Conservation (phyloP, 2,113 vertebrate genomes). For the Tetrao urogallus region DNA sequence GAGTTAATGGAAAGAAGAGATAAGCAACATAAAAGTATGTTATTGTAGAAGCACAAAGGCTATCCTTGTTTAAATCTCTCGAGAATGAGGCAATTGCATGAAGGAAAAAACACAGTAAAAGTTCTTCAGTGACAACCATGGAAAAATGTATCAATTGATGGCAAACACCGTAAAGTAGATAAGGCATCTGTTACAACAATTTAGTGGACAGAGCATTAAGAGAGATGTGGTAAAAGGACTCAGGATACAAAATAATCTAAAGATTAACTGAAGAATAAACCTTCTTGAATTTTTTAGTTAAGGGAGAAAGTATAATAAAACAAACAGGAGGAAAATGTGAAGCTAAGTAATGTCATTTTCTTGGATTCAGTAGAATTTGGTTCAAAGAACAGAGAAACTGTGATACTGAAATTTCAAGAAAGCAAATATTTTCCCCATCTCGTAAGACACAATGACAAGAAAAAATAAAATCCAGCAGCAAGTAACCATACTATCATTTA, state of each 20-base stretch:
- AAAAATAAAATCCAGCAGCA: background rate
- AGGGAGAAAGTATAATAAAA: background rate
- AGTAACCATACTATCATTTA: background rate
- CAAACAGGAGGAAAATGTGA: constrained; percentile 16
- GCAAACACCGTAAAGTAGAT: constrained; percentile 6
- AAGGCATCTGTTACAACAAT: constrained; percentile 15
- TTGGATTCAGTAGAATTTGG: background rate
- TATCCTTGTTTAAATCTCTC: constrained; percentile 14
- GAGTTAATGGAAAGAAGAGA: background rate
- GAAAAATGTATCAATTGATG: background rate
- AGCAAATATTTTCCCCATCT: constrained; percentile 42
- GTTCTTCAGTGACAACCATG: background rate
- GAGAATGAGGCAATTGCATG: constrained; percentile 17
- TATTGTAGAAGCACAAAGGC: background rate
- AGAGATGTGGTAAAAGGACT: background rate
- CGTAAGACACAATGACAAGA: constrained; percentile 27
- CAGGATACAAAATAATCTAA: background rate
- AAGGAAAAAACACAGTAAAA: background rate
- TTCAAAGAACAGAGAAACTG: constrained; percentile 24
- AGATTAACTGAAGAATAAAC: constrained; percentile 16
- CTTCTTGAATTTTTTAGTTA: background rate
- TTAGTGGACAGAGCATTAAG: background rate
- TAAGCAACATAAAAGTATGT: background rate
- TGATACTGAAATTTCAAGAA: constrained; percentile 46
- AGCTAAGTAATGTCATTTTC: background rate